Evolutionary conservation across 2,797 vertebrate genomes (phyloP).

Genomic region (Tapirus indicus): DNA sequence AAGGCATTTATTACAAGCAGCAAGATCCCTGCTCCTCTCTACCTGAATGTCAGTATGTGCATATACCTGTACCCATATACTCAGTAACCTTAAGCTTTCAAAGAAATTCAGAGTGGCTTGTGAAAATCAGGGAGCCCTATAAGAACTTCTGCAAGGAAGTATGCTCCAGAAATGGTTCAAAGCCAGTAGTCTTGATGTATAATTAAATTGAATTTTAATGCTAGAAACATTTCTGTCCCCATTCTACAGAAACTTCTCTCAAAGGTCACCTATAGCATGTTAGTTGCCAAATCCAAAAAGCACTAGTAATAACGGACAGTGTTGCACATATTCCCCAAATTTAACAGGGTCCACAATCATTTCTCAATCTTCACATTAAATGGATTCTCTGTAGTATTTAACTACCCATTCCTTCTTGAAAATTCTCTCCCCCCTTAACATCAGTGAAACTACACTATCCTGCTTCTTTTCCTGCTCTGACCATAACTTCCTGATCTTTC

Average conservation of each 20-base stretch:
- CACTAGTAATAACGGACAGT: not conserved
- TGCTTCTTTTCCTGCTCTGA: not conserved
- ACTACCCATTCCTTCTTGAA: not conserved
- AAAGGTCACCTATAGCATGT: not conserved
- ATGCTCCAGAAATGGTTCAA: not conserved
- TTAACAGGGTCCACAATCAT: not conserved
- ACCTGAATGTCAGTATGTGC: not conserved
- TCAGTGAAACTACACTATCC: not conserved
- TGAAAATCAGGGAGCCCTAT: not conserved
- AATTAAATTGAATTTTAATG: not conserved
- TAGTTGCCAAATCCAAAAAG: not conserved
- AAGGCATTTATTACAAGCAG: not conserved
- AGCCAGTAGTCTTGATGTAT: not conserved
- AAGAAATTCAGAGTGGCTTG: not conserved
- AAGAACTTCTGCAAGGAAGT: not conserved
- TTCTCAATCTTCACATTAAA: not conserved
- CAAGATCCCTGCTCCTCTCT: not conserved
- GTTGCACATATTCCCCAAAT: not conserved
- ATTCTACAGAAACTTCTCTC: conserved; percentile 22
- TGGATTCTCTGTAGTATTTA: not conserved
- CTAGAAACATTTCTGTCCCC: not conserved
- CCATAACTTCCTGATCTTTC: not conserved
- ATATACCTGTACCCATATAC: not conserved
- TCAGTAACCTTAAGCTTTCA: not conserved
- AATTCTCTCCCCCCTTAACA: not conserved